These are phyloP conservation scores for Cynodonichthys magdalenae DNA, from an alignment of 2,797 vertebrate genomes.

Conservation along the genomic window DNA sequence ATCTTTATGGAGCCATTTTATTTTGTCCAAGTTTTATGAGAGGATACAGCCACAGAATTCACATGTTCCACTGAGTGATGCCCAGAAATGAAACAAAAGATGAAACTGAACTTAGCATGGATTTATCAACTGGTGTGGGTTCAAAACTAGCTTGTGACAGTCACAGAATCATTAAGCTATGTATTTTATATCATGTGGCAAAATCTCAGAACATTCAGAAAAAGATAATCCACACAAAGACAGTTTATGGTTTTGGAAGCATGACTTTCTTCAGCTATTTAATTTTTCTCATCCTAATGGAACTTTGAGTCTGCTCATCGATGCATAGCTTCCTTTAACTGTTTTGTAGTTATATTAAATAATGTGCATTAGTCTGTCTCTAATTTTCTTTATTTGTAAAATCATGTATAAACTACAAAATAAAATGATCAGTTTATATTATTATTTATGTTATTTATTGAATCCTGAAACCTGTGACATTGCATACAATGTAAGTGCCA, in stretches of 20 bases:
- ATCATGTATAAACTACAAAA: background rate
- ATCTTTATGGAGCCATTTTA: conserved; percentile 33
- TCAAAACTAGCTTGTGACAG: conserved; percentile 5
- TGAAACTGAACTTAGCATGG: conserved; percentile 6
- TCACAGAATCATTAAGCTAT: background rate
- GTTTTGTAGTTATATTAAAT: no score
- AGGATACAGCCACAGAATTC: conserved; percentile 38
- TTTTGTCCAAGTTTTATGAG: conserved; percentile 52
- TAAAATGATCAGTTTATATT: background rate
- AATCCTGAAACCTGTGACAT: background rate
- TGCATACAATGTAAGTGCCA: background rate
- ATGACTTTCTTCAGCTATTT: no score
- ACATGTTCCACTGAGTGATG: conserved; percentile 28
- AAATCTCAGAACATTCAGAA: no score
- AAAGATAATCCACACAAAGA: no score
- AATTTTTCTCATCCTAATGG: background rate
- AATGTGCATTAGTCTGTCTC: no score
- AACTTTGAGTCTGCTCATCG: background rate
- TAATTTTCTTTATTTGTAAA: no score
- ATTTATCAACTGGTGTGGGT: background rate
- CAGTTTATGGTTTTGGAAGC: no score
- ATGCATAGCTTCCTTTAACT: background rate
- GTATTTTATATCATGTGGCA: no score
- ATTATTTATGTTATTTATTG: background rate
- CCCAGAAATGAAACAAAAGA: conserved; percentile 36